Evolutionary conservation across 2,797 vertebrate genomes (phyloP), one percentile per base, ranked within the genome.

Genomic region (Streptopelia turtur): DNA sequence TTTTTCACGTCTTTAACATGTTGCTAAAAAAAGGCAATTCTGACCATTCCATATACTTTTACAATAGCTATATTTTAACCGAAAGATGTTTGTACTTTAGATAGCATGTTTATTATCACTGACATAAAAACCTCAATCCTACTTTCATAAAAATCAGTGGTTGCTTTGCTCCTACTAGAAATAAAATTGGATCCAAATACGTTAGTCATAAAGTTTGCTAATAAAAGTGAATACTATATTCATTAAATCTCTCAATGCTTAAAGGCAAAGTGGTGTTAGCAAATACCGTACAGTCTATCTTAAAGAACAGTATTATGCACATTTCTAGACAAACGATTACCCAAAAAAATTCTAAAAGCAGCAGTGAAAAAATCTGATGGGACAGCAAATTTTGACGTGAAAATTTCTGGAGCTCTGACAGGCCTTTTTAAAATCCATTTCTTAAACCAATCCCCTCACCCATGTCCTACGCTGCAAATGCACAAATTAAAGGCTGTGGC

Each of bases 381-480:
- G 93, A 87, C 43, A 92, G 75, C 35, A 82, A 64, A 69, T 77
- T 63, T 49, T 70, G 81, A 91, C 79, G 60, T 65, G 53, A 94
- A 94, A 89, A 49, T 37, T 87, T 76, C 91, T 96, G 95, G 79
- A 88, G 82, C 15, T 82, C 37, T 81, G 89, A 79, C 80, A 83
- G 70, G 41, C 52, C 60, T 70, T 95, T 96, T 92, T 69, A 7
- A 43, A 93, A 83, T 45, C 90, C 4, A 21, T 83, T 82, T 94
- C 78, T 90, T 64, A 88, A 64, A 49, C 33, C n/a, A 79, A 21
- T 9, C 52, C 82, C 15, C 37, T 91, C 89, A 78, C 76, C 87
- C 55, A 37, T 25, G 69, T 88, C 87, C 81, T 66, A 15, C 43
- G 12, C 25, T 0, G 0, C 82, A 83, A 85, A 2, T 61, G 61